phyloP scores from a whole-genome alignment of 2,888 invertebrate species.

The Amblyteles armatorius region DNA sequence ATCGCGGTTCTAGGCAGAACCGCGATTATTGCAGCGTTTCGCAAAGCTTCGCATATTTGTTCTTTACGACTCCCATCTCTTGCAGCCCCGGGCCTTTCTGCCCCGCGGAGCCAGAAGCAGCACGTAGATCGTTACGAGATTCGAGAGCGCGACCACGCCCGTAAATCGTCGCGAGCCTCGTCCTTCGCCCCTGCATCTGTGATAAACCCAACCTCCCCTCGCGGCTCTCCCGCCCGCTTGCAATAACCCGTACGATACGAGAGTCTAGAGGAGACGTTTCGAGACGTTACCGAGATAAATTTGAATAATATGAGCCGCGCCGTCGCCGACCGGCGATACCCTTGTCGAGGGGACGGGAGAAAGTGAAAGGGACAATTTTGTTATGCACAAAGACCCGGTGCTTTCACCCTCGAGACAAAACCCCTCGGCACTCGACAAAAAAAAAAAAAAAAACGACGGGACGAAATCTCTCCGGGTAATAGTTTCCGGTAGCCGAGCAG shows the following conservation, averaged over 20 bases:
- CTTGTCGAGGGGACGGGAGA: neutral
- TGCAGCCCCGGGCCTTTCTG: slow-evolving; percentile 1
- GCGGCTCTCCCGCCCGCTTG: neutral
- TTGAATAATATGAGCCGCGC: slow-evolving; percentile 71
- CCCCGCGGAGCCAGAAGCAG: slow-evolving; percentile 6
- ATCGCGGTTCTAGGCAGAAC: neutral
- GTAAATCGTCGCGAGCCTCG: slow-evolving; percentile 32
- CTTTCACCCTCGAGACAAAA: neutral
- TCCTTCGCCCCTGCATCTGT: slow-evolving; percentile 11
- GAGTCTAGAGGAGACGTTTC: slow-evolving; percentile 11
- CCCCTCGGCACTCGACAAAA: neutral
- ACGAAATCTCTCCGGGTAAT: neutral
- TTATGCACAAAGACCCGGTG: neutral
- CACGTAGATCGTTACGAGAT: slow-evolving; percentile 45
- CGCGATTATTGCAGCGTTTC: neutral
- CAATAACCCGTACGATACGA: slow-evolving; percentile 1
- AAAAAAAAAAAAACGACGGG: neutral
- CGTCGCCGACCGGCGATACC: slow-evolving; percentile 10
- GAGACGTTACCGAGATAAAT: slow-evolving; percentile 63
- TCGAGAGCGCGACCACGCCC: slow-evolving; percentile 40
- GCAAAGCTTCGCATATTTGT: neutral
- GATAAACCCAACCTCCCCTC: slow-evolving; percentile 23
- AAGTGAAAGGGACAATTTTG: neutral
- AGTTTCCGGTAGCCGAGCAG: neutral
- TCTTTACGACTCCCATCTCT: slow-evolving; percentile 38